These are phyloP conservation scores for Pocota personata DNA, from an alignment of 2,888 invertebrate genomes.

Conservation along the genomic window DNA sequence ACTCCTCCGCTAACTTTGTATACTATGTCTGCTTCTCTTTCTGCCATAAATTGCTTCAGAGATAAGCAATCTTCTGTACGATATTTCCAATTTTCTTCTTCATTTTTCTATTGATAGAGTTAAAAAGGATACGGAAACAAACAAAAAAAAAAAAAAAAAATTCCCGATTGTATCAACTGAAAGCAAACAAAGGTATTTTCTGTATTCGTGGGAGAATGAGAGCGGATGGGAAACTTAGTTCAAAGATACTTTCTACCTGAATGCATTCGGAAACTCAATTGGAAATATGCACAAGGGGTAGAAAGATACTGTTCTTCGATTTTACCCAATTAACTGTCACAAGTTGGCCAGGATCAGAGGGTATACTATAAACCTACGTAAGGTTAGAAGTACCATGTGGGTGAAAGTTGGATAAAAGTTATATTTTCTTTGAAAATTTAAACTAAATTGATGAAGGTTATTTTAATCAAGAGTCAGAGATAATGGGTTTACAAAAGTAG, in stretches of 20 bases:
- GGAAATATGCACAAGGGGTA: conserved; percentile 46
- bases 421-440: background rate
- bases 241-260: conserved; percentile 54
- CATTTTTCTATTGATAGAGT: conserved; percentile 37
- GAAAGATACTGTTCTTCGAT: conserved; percentile 26
- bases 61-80: conserved; percentile 50
- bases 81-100: conserved; percentile 25
- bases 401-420: background rate
- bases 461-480: background rate
- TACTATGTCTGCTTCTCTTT: background rate
- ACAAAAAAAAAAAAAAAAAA: conserved; percentile 21
- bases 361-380: background rate
- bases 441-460: background rate
- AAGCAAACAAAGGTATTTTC: conserved; percentile 36
- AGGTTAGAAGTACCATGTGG: background rate
- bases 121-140: conserved; percentile 58
- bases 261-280: conserved; percentile 55
- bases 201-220: background rate
- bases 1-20: background rate
- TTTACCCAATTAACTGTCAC: conserved; percentile 58
- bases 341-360: conserved; percentile 29
- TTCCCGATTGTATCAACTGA: conserved; percentile 51
- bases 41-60: conserved; percentile 48
- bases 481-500: background rate
- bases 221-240: conserved; percentile 6